phyloP scores from a whole-genome alignment of 1,140 invertebrate genomes.

The Psix sp. region DNA sequence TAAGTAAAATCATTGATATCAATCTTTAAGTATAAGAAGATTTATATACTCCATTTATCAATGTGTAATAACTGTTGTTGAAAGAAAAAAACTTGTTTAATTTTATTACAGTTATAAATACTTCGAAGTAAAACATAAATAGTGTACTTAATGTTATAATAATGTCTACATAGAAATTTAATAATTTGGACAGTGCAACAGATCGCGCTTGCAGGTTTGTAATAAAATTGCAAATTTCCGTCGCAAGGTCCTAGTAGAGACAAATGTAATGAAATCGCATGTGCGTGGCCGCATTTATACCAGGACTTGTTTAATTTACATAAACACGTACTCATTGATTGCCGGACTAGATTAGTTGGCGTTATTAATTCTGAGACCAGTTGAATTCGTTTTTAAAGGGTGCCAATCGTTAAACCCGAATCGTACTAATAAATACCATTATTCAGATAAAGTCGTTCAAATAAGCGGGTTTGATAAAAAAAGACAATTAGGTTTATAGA shows the following conservation, averaged over 20 bases:
- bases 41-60: no score
- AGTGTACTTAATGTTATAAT: slow-evolving; percentile 27
- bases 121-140: no score
- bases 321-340: slow-evolving; percentile 76
- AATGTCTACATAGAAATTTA: slow-evolving; percentile 22
- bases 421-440: slow-evolving; percentile 52
- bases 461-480: slow-evolving; percentile 27
- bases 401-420: slow-evolving; percentile 58
- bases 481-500: slow-evolving; percentile 24
- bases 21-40: no score
- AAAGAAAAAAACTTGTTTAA: no score
- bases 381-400: slow-evolving; percentile 63
- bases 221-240: slow-evolving; percentile 54
- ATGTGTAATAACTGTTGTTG: no score
- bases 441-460: slow-evolving; percentile 47
- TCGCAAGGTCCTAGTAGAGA: slow-evolving; percentile 30
- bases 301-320: slow-evolving; percentile 73
- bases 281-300: slow-evolving; percentile 64
- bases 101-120: no score
- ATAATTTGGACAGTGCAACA: slow-evolving; percentile 24
- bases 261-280: slow-evolving; percentile 62
- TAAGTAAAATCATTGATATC: no score
- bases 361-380: slow-evolving; percentile 72
- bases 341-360: slow-evolving; percentile 68
- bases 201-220: slow-evolving; percentile 19